Evolutionary conservation across 2,888 invertebrate species (phyloP).

Genomic region (Aphidoletes aphidimyza): DNA sequence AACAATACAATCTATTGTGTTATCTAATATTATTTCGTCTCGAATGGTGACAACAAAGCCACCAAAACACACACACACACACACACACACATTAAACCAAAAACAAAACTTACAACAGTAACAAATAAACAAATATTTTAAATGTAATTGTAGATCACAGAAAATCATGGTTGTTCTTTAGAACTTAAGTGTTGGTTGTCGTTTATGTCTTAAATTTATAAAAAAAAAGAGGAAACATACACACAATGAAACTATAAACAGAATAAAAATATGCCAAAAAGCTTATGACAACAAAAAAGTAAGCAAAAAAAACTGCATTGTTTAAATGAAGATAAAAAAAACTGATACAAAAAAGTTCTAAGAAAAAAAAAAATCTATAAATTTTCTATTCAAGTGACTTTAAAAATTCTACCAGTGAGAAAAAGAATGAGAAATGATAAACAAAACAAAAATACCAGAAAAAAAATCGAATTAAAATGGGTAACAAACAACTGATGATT

Average conservation of each 20-base stretch:
- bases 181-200: slow-evolving; percentile 50
- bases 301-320: slow-evolving; percentile 3
- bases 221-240: not conserved
- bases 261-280: slow-evolving; percentile 35
- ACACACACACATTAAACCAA: not conserved
- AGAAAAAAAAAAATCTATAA: slow-evolving; percentile 2
- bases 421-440: not conserved
- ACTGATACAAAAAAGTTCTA: no score
- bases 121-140: not conserved
- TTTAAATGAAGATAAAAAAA: no score
- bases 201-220: slow-evolving; percentile 49
- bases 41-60: not conserved
- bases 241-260: not conserved
- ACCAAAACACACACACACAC: not conserved
- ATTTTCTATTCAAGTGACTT: slow-evolving; percentile 45
- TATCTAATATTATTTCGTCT: not conserved
- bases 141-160: slow-evolving; percentile 22
- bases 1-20: not conserved
- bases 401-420: slow-evolving; percentile 9
- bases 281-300: slow-evolving; percentile 32
- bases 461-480: not conserved
- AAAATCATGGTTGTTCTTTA: slow-evolving; percentile 52
- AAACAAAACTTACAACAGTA: not conserved
- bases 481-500: no score
- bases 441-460: not conserved